Base-by-base conservation (phyloP, 2,888 invertebrate genomes). In the Syrista parreyssii region DNA sequence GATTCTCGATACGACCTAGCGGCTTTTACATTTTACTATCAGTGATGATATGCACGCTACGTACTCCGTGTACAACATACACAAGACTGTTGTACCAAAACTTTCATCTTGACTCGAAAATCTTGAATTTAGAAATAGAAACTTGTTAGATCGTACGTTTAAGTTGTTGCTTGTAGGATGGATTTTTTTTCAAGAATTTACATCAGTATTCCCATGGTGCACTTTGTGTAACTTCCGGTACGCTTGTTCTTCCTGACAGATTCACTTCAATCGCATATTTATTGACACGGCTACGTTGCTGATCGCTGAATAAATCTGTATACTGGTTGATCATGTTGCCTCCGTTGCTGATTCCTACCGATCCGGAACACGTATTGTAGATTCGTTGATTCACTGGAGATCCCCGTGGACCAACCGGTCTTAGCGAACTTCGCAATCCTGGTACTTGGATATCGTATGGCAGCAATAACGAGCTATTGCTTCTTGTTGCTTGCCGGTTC, bases 401-500 rank as follows among this genome's bases (percentile, higher is more conserved):
- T 33, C 32, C 32, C 71, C 71, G 11, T 33, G 71, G 32, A 71
- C 71, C 71, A 33, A 31, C 32, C 71, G 71, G 55, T 55, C 55
- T 33, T 33, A 23, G 71, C 71, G 33, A 71, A 71, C 32, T 71
- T 71, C 31, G 71, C 71, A 31, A 71, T 71, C 71, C 31, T 71
- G 31, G 15, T 71, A 33, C 71, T 33, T 31, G 69, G 75, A 72
- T 75, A 76, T 78, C 75, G 76, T 76, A 76, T 78, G 79, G 72
- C 76, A 79, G 75, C 79, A 80, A 81, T 81, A 81, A 81, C 81
- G 80, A 81, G 81, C 75, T 78, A 78, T 76, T 80, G 79, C 77
- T 78, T 76, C 80, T 78, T 68, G 80, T 72, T 78, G 79, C 81
- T 81, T 78, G 82, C 78, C 80, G 79, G 31, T 75, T 40, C 12